Evolutionary conservation across 2,113 vertebrate genomes (phyloP), one percentile per base, ranked within the genome.

Genomic region (Osmerus eperlanus): DNA sequence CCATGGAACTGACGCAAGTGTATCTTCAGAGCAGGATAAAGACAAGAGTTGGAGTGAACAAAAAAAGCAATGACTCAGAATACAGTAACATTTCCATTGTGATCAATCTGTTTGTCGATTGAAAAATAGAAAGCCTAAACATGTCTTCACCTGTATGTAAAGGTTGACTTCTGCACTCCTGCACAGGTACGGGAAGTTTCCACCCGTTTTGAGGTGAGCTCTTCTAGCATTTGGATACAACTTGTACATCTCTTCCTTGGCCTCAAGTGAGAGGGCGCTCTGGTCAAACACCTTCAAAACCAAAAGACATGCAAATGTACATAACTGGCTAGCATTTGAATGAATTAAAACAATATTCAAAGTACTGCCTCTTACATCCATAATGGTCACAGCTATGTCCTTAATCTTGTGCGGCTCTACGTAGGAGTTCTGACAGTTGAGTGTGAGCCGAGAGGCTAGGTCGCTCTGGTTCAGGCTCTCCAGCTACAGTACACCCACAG

Each of bases 161-260:
- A 99, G 93, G 73, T 98, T 99, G 84, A 99, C 97, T 75, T 99
- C 97, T 0, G 97, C 96, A 1, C 97, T 98, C 84, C 96, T 86
- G 89, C 96, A 98, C 78, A 99, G 91, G 68, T 99, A 99, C 0
- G 97, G 97, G 77, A 99, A 99, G 82, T 99, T 99, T 67, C 97
- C 97, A 66, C 97, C 97, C 0, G 97, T 99, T 89, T 99, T 99
- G n/a, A 99, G 94, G 59, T 99, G 97, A 68, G 97, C 97, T 86
- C 97, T 92, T 47, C 96, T 92, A 54, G 96, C 97, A 0, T 94
- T 97, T 0, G 97, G 97, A 65, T 97, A 99, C 72, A 99, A 88
- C 60, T 99, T 99, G 75, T 98, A 99, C 97, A 99, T 98, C 83
- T 99, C 97, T 75, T 98, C 97, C 83, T 99, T 99, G 2, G 97